These are phyloP conservation scores for mouse (Mus musculus) DNA, from an alignment of 2,113 vertebrate species.

Conservation along the genomic window DNA sequence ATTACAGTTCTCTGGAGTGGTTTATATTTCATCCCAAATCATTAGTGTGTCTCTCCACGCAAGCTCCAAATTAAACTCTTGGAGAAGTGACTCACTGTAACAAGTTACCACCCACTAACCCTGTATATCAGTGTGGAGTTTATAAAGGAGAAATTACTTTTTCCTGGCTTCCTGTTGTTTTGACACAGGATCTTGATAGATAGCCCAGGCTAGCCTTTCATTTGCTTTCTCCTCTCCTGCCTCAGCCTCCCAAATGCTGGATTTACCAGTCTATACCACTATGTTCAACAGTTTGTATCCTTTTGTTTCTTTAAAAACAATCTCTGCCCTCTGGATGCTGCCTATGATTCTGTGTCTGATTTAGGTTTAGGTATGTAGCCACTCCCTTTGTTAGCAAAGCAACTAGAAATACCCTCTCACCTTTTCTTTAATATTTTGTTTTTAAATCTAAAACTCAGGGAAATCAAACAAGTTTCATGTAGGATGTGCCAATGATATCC, in stretches of 20 bases:
- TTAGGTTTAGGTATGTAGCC: background rate
- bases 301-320: constrained; percentile 47
- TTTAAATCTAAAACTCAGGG: constrained; percentile 6
- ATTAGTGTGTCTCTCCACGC: constrained; percentile 59
- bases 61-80: constrained; percentile 61
- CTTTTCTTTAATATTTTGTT: constrained; percentile 49
- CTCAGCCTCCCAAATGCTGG: background rate
- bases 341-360: constrained; percentile 20
- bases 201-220: background rate
- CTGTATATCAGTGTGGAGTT: background rate
- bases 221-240: background rate
- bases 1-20: constrained; percentile 50
- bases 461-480: constrained; percentile 7
- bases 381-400: constrained; percentile 27
- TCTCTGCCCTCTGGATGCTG: background rate
- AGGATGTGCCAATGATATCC: constrained; percentile 31
- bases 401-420: background rate
- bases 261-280: background rate
- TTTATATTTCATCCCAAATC: constrained; percentile 61
- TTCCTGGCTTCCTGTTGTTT: background rate
- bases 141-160: constrained; percentile 43
- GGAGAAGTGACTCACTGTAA: constrained; percentile 56
- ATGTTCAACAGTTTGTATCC: background rate
- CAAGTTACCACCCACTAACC: constrained; percentile 40
- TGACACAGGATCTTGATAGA: background rate